Base-by-base conservation (phyloP, 2,888 invertebrate genomes). In the Diaprepes abbreviatus region DNA sequence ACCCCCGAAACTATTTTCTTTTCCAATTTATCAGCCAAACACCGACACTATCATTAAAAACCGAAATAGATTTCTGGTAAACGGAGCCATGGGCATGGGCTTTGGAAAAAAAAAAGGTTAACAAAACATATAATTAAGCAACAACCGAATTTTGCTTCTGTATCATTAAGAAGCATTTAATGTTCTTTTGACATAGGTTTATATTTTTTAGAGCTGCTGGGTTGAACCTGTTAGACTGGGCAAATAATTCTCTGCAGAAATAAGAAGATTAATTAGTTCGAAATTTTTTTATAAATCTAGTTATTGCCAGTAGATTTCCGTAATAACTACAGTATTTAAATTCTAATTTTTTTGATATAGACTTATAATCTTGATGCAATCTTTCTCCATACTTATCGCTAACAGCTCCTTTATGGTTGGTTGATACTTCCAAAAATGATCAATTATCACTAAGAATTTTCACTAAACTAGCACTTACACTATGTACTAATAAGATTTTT, bases 111-210 rank as follows among this genome's bases (percentile, higher is more conserved):
- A 71, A 67, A 68, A 57, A 43, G 48, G 40, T 24, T 43, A 63
- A 71, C 64, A 59, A 67, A 71, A 71, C 71, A 60, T 68, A 68
- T 71, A 71, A 71, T 71, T 71, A 71, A 68, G 64, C 40, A 66
- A 68, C 71, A 68, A 67, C 71, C 71, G 71, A 68, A 64, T 71
- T 58, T 67, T 59, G 71, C 71, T 71, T 71, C 71, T 71, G 71
- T 71, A 71, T 67, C 71, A 71, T 71, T 71, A 71, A 60, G 68
- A 58, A 63, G 55, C 50, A 36, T 71, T 71, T 71, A 70, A 71
- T 62, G 50, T 50, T 55, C 35, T 57, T 36, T 62, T 63, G 71
- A 71, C 71, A 66, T 66, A 66, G 43, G 58, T 62, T 65, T 40
- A 59, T 58, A 33, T 63, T 71, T 66, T 57, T 64, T 43, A 7